phyloP scores from a whole-genome alignment of 2,888 invertebrate genomes.

The Stenolophus ochropezus region DNA sequence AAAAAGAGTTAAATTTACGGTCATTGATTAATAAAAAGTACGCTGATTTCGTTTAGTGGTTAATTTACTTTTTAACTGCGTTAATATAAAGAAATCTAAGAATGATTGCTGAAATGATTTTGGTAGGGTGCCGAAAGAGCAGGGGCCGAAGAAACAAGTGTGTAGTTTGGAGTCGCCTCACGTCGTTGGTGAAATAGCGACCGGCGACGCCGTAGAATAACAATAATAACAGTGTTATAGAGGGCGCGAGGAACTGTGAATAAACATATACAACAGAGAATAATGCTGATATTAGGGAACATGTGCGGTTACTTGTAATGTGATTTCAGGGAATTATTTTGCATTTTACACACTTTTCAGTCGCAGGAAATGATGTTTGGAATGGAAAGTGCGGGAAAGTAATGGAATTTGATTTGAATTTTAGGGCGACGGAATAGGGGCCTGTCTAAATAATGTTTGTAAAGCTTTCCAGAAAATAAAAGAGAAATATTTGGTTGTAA shows the following conservation, averaged over 20 bases:
- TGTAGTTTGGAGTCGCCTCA: constrained; percentile 33
- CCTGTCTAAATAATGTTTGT: constrained; percentile 11
- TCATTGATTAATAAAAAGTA: no score
- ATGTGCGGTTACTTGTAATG: constrained; percentile 35
- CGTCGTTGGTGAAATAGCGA: constrained; percentile 52
- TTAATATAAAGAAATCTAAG: no score
- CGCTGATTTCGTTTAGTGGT: no score
- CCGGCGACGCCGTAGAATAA: constrained; percentile 41
- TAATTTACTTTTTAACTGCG: no score
- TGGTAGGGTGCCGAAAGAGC: not conserved
- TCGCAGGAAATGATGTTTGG: not conserved
- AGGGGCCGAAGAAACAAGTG: not conserved
- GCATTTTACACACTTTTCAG: constrained; percentile 14
- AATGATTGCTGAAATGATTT: no score
- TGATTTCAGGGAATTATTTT: constrained; percentile 28
- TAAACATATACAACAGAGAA: constrained; percentile 37
- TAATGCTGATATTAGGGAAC: constrained; percentile 26
- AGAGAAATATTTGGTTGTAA: not conserved
- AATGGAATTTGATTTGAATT: constrained; percentile 27
- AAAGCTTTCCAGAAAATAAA: not conserved
- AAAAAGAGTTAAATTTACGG: no score
- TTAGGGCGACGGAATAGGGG: not conserved
- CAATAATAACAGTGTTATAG: constrained; percentile 51
- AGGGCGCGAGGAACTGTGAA: constrained; percentile 14
- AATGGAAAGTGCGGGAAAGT: not conserved